phyloP scores from a whole-genome alignment of 1,140 invertebrate genomes.

The Sinella curviseta region DNA sequence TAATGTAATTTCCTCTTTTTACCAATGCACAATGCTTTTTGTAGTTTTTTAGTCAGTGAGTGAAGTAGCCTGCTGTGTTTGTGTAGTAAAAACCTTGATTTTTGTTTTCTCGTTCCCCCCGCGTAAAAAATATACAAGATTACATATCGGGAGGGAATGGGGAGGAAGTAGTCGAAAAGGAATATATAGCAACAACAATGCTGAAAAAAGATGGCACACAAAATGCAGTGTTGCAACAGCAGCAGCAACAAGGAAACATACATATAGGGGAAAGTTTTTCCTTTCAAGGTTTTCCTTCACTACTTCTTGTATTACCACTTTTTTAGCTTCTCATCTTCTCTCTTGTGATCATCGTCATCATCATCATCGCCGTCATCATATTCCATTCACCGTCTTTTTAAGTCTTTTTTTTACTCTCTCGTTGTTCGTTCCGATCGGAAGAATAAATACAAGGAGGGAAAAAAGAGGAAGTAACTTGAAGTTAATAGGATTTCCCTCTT shows the following conservation, averaged over 20 bases:
- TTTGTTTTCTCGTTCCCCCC: background rate
- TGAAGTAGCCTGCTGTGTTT: background rate
- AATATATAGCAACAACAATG: background rate
- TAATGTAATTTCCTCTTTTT: background rate
- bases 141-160: background rate
- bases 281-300: background rate
- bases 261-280: background rate
- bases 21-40: background rate
- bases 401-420: background rate
- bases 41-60: no score
- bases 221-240: background rate
- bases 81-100: constrained; percentile 18
- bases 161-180: background rate
- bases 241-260: background rate
- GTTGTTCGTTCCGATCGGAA: constrained; percentile 17
- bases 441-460: constrained; percentile 21
- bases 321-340: background rate
- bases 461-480: constrained; percentile 20
- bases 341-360: background rate
- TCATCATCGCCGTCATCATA: background rate
- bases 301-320: background rate
- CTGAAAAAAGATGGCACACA: constrained; percentile 3
- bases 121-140: background rate
- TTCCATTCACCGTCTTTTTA: constrained; percentile 1
- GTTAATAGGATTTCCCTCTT: constrained; percentile 22